Percentiles rank a stretch among this genome's conserved stretches.
Conservation (phyloP, 2,797 vertebrate genomes). For the Champsocephalus esox region DNA sequence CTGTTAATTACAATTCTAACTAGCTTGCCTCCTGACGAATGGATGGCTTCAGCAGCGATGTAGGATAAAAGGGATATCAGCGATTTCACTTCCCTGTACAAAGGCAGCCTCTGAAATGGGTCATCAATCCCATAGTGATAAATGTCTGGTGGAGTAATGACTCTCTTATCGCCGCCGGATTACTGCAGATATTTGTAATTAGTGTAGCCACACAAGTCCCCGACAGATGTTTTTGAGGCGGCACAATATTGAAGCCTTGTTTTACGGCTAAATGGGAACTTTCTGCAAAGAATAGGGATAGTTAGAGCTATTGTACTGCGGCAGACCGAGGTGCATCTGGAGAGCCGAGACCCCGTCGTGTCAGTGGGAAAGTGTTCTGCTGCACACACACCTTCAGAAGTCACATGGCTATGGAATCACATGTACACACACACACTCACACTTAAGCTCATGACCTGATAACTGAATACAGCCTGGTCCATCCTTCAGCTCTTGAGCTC, state of each 20-base stretch:
- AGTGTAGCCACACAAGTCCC: conserved; percentile 85
- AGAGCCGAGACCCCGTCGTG: conserved; percentile 36
- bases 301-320: conserved; percentile 68
- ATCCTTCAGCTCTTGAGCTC: conserved; percentile 73
- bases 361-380: conserved; percentile 35
- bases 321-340: conserved; percentile 54
- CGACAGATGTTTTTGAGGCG: conserved; percentile 81
- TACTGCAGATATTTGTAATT: conserved; percentile 88
- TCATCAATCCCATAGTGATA: conserved; percentile 88
- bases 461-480: conserved; percentile 76
- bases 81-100: conserved; percentile 82
- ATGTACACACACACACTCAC: conserved; percentile 20
- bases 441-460: conserved; percentile 50
- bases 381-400: conserved; percentile 9
- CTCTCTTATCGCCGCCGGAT: conserved; percentile 86
- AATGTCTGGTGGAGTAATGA: conserved; percentile 88
- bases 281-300: conserved; percentile 77
- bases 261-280: conserved; percentile 81
- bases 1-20: conserved; percentile 88
- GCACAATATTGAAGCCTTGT: conserved; percentile 79
- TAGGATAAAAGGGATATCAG: conserved; percentile 84
- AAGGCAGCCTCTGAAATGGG: conserved; percentile 85
- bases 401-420: conserved; percentile 25
- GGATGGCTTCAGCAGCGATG: conserved; percentile 82
- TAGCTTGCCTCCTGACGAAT: conserved; percentile 85